Evolutionary conservation across 2,113 vertebrate genomes (phyloP).

Genomic region (Corythornis cristatus): DNA sequence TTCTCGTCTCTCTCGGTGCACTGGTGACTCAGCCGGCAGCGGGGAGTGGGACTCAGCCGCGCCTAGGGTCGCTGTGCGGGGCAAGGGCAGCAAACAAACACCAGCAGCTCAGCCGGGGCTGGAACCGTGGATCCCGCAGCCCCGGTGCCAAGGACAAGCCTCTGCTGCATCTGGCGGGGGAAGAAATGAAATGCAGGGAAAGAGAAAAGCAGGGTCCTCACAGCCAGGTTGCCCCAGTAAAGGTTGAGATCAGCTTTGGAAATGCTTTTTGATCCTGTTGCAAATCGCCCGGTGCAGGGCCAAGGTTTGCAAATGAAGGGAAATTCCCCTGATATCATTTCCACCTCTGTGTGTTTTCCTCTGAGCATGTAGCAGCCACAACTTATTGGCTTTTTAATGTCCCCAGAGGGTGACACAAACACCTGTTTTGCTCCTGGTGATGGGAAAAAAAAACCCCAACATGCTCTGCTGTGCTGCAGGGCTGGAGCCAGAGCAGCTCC

Average conservation of each 20-base stretch:
- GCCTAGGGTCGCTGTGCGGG: accelerated
- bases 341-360: background rate
- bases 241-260: background rate
- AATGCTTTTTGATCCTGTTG: background rate
- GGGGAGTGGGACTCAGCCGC: background rate
- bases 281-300: accelerated
- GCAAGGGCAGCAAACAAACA: background rate
- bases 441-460: background rate
- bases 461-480: accelerated
- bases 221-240: background rate
- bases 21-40: background rate
- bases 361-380: background rate
- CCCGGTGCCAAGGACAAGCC: background rate
- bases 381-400: accelerated
- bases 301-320: background rate
- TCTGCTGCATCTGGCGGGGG: background rate
- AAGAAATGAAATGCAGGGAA: background rate
- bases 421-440: background rate
- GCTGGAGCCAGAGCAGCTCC: accelerated
- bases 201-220: background rate
- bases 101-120: background rate
- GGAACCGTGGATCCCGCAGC: accelerated
- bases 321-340: background rate
- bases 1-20: accelerated
- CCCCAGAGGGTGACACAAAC: background rate